A percentile compares a stretch with the other conserved stretches of the same genome.
Evolutionary conservation across 2,888 invertebrate species (phyloP).

Genomic region (Parasteatoda lunata): DNA sequence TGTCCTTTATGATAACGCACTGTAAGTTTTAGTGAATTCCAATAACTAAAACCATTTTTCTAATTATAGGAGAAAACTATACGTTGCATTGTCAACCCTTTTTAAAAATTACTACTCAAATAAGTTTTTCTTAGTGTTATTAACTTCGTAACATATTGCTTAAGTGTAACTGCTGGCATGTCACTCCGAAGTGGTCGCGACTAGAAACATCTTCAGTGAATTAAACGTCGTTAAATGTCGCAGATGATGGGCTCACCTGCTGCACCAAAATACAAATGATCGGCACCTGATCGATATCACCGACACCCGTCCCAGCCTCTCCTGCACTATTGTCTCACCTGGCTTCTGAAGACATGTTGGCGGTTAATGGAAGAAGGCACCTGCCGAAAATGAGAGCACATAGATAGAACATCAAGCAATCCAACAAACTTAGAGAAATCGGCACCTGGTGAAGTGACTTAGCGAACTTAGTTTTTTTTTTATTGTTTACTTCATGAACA

Average conservation of each 20-base stretch:
- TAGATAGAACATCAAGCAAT: background rate
- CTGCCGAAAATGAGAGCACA: conserved; percentile 48
- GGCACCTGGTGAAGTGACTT: background rate
- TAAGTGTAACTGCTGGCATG: too few species aligned
- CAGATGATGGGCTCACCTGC: conserved; percentile 56
- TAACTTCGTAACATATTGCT: too few species aligned
- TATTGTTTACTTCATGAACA: background rate
- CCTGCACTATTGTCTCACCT: conserved; percentile 40
- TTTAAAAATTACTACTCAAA: too few species aligned
- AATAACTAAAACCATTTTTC: too few species aligned
- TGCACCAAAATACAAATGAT: conserved; percentile 32
- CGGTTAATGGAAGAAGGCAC: conserved; percentile 22
- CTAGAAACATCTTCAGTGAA: background rate
- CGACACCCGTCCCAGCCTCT: conserved; percentile 25
- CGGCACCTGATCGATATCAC: conserved; percentile 56
- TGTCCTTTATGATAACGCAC: too few species aligned
- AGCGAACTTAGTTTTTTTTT: background rate
- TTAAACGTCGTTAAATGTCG: conserved; percentile 8
- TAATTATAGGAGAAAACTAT: too few species aligned
- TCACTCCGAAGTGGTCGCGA: too few species aligned
- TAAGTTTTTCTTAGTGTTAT: too few species aligned
- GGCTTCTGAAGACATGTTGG: conserved; percentile 39
- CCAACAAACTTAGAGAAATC: background rate
- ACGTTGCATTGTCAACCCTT: too few species aligned
- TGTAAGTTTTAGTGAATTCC: too few species aligned